Percentiles rank a stretch among this genome's conserved stretches.
Conservation (phyloP, 2,888 invertebrate species). For the Pollenia amentaria region DNA sequence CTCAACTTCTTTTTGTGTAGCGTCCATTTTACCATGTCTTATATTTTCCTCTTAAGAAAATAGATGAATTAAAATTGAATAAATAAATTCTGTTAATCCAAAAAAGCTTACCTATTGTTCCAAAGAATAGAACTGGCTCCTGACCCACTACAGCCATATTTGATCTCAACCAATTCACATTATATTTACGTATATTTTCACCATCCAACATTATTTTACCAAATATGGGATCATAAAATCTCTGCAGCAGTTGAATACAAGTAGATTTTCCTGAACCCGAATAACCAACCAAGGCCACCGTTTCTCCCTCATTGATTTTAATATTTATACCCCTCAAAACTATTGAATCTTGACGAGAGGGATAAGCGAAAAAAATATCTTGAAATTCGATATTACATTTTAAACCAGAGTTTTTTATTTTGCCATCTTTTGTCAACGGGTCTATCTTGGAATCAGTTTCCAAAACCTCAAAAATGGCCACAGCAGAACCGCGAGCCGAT, state of each 20-base stretch:
- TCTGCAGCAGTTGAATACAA: slow-evolving; percentile 90
- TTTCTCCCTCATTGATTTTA: slow-evolving; percentile 88
- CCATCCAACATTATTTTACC: slow-evolving; percentile 87
- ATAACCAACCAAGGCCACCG: slow-evolving; percentile 90
- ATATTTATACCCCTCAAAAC: slow-evolving; percentile 89
- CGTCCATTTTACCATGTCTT: slow-evolving; percentile 89
- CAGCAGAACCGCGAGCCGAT: slow-evolving; percentile 90
- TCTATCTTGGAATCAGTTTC: slow-evolving; percentile 90
- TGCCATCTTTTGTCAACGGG: slow-evolving; percentile 88
- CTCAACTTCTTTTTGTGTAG: slow-evolving; percentile 89
- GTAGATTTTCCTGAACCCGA: slow-evolving; percentile 94
- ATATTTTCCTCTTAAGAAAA: slow-evolving; percentile 85
- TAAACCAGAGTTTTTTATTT: slow-evolving; percentile 85
- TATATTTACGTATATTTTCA: slow-evolving; percentile 88
- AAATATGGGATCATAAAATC: slow-evolving; percentile 89
- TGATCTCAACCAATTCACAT: slow-evolving; percentile 89
- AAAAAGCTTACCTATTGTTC: slow-evolving; percentile 86
- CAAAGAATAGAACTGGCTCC: slow-evolving; percentile 94
- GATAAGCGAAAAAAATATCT: slow-evolving; percentile 91
- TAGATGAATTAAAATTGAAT: not conserved
- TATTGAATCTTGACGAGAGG: slow-evolving; percentile 89
- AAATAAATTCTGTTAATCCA: not conserved
- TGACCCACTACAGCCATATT: slow-evolving; percentile 95
- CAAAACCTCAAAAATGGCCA: slow-evolving; percentile 89
- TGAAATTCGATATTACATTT: slow-evolving; percentile 89